phyloP scores from a whole-genome alignment of 1,140 invertebrate genomes.

The Coptotermes formosanus region DNA sequence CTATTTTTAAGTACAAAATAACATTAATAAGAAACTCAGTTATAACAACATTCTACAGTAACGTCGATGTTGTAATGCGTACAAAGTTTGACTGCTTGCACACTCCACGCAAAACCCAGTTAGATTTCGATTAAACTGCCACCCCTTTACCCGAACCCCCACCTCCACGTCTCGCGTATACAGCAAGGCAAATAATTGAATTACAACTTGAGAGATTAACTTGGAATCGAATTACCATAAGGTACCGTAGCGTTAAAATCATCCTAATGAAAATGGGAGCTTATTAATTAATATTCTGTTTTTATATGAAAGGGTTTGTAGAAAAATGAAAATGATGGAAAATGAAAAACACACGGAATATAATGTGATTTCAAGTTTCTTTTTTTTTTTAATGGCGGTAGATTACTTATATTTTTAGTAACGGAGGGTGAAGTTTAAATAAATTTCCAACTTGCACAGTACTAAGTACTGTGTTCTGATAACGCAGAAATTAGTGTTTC shows the following conservation, averaged over 20 bases:
- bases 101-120: constrained; percentile 25
- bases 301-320: constrained; percentile 15
- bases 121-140: constrained; percentile 33
- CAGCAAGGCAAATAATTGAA: constrained; percentile 31
- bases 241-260: constrained; percentile 29
- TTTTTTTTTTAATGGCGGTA: too few species aligned
- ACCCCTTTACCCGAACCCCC: neutral
- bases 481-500: too few species aligned
- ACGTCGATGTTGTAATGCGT: neutral
- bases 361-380: neutral
- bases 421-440: too few species aligned
- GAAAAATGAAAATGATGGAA: neutral
- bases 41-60: neutral
- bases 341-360: neutral
- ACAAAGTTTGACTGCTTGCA: neutral
- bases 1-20: neutral
- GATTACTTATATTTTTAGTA: too few species aligned
- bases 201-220: constrained; percentile 34
- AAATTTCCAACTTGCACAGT: too few species aligned
- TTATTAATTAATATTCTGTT: constrained; percentile 31
- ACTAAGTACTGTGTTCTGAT: too few species aligned
- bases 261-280: constrained; percentile 31
- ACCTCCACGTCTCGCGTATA: constrained; percentile 1
- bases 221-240: constrained; percentile 30
- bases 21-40: neutral